phyloP scores from a whole-genome alignment of 2,797 vertebrate genomes.

The Alectoris magna region DNA sequence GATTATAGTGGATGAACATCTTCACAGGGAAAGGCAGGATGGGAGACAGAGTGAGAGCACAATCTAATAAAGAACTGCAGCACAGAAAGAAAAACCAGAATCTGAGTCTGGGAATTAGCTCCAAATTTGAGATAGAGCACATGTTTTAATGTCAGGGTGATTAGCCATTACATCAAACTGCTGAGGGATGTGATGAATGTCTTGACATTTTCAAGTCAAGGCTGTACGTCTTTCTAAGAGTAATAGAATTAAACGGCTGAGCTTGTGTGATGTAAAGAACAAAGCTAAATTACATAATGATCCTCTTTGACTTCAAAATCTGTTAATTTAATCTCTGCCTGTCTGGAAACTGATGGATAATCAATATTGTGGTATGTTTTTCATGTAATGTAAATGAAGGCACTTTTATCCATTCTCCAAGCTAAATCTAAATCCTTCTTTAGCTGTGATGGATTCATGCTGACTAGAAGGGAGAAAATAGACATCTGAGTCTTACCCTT shows the following conservation, averaged over 20 bases:
- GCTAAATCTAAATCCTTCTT: neutral
- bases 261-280: slow-evolving; percentile 21
- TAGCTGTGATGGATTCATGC: neutral
- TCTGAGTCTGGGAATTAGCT: neutral
- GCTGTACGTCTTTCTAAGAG: slow-evolving; percentile 8
- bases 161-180: slow-evolving; percentile 47
- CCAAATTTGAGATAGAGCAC: slow-evolving; percentile 3
- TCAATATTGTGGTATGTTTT: slow-evolving; percentile 12
- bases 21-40: neutral
- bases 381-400: neutral
- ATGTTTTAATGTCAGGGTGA: slow-evolving; percentile 53
- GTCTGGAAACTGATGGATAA: slow-evolving; percentile 5
- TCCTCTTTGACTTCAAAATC: slow-evolving; percentile 22
- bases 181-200: slow-evolving; percentile 36
- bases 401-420: neutral
- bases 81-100: neutral
- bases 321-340: slow-evolving; percentile 42
- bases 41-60: neutral
- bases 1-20: neutral
- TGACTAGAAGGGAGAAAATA: neutral
- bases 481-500: neutral
- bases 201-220: slow-evolving; percentile 64
- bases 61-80: neutral
- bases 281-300: neutral
- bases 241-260: slow-evolving; percentile 45